These are phyloP conservation scores for Drosophila cardini DNA, from an alignment of 1,140 invertebrate genomes.

Conservation along the genomic window DNA sequence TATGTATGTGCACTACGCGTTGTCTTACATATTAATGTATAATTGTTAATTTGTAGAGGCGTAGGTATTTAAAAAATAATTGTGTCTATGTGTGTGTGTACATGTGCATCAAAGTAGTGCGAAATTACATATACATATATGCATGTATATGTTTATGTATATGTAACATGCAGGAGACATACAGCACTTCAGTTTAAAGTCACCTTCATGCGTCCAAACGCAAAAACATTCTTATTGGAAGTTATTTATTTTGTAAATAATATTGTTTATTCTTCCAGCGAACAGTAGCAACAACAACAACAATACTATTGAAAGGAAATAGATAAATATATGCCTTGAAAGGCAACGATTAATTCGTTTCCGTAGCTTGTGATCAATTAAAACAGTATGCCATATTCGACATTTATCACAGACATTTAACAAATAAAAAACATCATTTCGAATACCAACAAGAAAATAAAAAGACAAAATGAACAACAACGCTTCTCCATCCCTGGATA, in stretches of 20 bases:
- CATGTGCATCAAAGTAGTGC: conserved; percentile 2
- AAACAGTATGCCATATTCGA: conserved; percentile 72
- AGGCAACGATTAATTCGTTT: conserved; percentile 10
- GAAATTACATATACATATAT: conserved; percentile 5
- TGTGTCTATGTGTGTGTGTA: conserved; percentile 10
- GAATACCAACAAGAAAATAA: neutral
- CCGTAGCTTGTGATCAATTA: conserved; percentile 39
- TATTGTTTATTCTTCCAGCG: conserved; percentile 30
- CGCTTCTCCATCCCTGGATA: conserved; percentile 55
- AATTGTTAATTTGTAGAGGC: conserved; percentile 8
- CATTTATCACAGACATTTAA: conserved; percentile 34
- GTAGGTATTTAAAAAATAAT: neutral
- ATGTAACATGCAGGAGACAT: conserved; percentile 6
- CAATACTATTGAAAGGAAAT: conserved; percentile 2
- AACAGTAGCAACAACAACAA: neutral
- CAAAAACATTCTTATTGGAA: conserved; percentile 2
- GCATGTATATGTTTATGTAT: conserved; percentile 28
- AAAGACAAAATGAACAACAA: conserved; percentile 66
- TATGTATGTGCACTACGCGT: conserved; percentile 4
- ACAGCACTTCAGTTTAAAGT: conserved; percentile 10
- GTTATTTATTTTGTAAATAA: conserved; percentile 9
- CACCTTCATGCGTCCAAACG: conserved; percentile 11
- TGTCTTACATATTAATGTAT: conserved; percentile 5
- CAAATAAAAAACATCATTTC: neutral
- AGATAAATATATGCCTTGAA: conserved; percentile 26